Base-by-base conservation (phyloP, 2,888 invertebrate genomes). In the Maniola hyperantus region DNA sequence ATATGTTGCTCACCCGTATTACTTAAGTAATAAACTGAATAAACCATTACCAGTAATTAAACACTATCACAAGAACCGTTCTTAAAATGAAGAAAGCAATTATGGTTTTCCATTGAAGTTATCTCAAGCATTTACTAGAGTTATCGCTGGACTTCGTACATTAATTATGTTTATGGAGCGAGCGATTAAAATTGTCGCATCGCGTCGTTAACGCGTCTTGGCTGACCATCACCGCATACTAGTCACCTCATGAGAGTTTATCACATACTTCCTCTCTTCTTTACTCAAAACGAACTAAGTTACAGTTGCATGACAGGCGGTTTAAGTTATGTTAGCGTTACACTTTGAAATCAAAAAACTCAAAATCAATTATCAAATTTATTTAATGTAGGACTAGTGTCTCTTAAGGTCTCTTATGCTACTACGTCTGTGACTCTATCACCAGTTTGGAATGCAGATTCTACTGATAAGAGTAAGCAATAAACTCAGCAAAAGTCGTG, bases 101-200 rank as follows among this genome's bases (percentile, higher is more conserved):
- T 65, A 55, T 67, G 61, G 65, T 48, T 67, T 67, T 64, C 62
- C 48, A 59, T 67, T 50, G 65, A 63, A 67, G 58, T 44, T 69
- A 67, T 69, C 65, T 69, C 51, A 64, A 61, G 50, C 67, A 59
- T 67, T 66, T 65, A 62, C 62, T 67, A 48, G 54, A 65, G 62
- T 59, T 71, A 64, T 67, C 67, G 68, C 68, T 48, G 59, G 67
- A 70, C 71, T 70, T 65, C 15, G 57, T 69, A 71, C 71, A 66
- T 72, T 69, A 72, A 73, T 74, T 73, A 74, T 65, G 76, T 76
- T 77, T 76, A 76, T 77, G 74, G 74, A 67, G 69, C 70, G 71
- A 71, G 71, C 75, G 75, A 79, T 80, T 80, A 78, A 80, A 78
- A 78, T 77, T 70, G 75, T 75, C 71, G 74, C 71, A 72, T 66